These are phyloP conservation scores for Macrobrachium nipponense DNA, from an alignment of 1,140 invertebrate species.

Conservation along the genomic window DNA sequence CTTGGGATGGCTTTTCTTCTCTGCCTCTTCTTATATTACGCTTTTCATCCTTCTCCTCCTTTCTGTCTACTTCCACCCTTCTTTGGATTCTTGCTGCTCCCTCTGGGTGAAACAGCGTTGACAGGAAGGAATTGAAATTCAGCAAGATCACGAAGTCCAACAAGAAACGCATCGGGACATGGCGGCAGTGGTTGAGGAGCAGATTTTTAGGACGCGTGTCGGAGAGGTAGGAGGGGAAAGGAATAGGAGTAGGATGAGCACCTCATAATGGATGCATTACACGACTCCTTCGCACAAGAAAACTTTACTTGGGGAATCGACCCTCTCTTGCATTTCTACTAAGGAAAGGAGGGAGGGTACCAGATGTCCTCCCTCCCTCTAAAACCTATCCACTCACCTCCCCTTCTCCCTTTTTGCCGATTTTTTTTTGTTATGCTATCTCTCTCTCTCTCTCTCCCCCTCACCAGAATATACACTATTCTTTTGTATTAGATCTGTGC, in stretches of 20 bases:
- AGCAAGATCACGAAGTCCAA: too few relatives aligned
- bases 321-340: too few relatives aligned
- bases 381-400: too few relatives aligned
- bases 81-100: background rate
- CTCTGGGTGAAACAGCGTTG: background rate
- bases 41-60: background rate
- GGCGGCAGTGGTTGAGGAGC: too few relatives aligned
- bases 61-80: background rate
- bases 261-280: background rate
- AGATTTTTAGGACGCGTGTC: too few relatives aligned
- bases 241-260: background rate
- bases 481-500: background rate
- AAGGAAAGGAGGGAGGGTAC: too few relatives aligned
- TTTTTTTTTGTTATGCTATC: background rate
- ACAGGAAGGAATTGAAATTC: too few relatives aligned
- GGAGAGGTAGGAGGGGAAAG: background rate
- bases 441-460: slow-evolving; percentile 14
- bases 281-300: too few relatives aligned
- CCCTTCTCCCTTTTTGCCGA: too few relatives aligned
- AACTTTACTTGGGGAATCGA: too few relatives aligned
- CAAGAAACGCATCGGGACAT: too few relatives aligned
- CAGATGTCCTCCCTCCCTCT: too few relatives aligned
- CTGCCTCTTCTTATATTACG: background rate
- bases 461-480: background rate
- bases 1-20: background rate